phyloP scores from a whole-genome alignment of 2,113 vertebrate genomes.

The Gymnogyps californianus region DNA sequence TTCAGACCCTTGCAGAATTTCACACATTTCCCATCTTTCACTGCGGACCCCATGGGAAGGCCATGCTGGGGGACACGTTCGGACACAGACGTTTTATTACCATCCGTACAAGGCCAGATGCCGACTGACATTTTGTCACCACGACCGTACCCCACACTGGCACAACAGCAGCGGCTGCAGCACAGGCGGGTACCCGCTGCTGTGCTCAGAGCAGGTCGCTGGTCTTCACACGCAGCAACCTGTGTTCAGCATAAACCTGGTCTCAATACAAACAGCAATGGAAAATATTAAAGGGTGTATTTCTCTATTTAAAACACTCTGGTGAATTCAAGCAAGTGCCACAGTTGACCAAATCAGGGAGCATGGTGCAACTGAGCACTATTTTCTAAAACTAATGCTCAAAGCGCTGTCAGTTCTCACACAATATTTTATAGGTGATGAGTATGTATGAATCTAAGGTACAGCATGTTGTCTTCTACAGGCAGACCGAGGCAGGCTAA shows the following conservation, averaged over 20 bases:
- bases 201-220: neutral
- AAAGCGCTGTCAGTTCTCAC: neutral
- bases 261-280: neutral
- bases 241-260: neutral
- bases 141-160: accelerated
- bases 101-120: neutral
- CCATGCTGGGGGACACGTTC: accelerated
- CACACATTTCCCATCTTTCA: neutral
- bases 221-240: neutral
- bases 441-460: neutral
- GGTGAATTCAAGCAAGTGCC: neutral
- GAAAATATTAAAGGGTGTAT: neutral
- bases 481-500: neutral
- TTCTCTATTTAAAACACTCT: neutral
- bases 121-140: neutral
- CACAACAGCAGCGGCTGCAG: neutral
- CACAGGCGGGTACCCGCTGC: neutral
- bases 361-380: neutral
- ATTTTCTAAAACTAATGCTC: neutral
- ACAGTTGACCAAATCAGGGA: neutral
- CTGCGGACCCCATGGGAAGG: neutral
- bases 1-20: neutral
- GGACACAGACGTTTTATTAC: neutral
- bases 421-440: neutral
- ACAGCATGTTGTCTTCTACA: neutral